Base-by-base conservation (phyloP, 2,113 vertebrate species). In the Chaetodon auriga region DNA sequence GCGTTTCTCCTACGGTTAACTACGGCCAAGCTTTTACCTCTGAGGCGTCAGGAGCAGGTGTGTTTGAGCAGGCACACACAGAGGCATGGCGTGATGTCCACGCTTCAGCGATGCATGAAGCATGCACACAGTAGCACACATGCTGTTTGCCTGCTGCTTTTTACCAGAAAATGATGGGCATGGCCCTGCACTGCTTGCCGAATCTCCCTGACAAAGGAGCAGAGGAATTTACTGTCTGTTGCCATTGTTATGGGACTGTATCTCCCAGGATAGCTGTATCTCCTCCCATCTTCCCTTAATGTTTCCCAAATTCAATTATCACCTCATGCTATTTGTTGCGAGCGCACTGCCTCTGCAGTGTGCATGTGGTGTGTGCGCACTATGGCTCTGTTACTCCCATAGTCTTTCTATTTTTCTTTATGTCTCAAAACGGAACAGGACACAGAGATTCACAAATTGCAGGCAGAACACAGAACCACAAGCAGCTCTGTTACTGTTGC, bases 31-130 rank as follows among this genome's bases (percentile, higher is more conserved):
- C 79, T 73, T 86, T 86, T 69, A 78, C 55, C 90, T 92, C 68
- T 7, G 51, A 90, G 92, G 91, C 84, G 55, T 85, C 72, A 64
- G 90, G 84, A 87, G 87, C 85, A 92, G 87, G 92, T 93, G 92
- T 89, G 90, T 87, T 80, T 90, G 83, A 91, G 89, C 83, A 90
- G 87, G 85, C 68, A 61, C 84, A 89, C 78, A 78, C 89, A 83
- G 84, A 77, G 87, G 82, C 88, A 60, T 88, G 87, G 88, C 84
- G 55, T 87, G 88, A 90, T 88, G 81, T 68, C 86, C 76, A 58
- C 57, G 75, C 88, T 85, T 70, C 92, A 90, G 69, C 45, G 76
- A 88, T 69, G 90, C 87, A 84, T 93, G 88, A 91, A 87, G 88
- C 88, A 75, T 80, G 86, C 84, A 91, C 87, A 91, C 89, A 75